phyloP scores from a whole-genome alignment of 2,797 vertebrate species.

The Hippoglossus hippoglossus region DNA sequence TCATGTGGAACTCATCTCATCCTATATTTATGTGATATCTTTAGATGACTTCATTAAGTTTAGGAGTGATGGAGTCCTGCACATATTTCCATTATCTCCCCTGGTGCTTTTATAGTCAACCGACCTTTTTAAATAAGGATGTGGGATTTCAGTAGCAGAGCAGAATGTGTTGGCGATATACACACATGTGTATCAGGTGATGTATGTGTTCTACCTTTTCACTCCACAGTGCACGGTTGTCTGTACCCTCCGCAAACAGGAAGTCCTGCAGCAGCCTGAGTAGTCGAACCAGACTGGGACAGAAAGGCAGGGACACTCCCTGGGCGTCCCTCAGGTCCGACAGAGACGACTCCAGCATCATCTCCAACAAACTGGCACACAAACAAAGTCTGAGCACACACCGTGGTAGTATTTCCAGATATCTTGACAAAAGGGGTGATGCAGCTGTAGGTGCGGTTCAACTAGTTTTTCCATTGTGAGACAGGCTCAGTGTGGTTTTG shows the following conservation, averaged over 20 bases:
- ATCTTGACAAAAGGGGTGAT: not conserved
- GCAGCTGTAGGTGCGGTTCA: slow-evolving; percentile 7
- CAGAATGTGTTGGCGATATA: not conserved
- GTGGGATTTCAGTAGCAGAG: no score
- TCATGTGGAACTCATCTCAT: not conserved
- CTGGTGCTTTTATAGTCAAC: not conserved
- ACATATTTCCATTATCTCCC: not conserved
- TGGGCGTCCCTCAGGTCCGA: slow-evolving; percentile 91
- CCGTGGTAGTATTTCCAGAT: not conserved
- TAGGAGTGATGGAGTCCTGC: not conserved
- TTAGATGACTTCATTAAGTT: not conserved
- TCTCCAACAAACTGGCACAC: slow-evolving; percentile 91
- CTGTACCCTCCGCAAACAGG: slow-evolving; percentile 93
- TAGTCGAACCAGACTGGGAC: slow-evolving; percentile 90
- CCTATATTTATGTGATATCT: not conserved
- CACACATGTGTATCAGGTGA: not conserved
- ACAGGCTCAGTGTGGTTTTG: not conserved
- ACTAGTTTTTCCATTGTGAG: slow-evolving; percentile 12
- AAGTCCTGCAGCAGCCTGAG: slow-evolving; percentile 96
- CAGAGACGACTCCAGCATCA: slow-evolving; percentile 98
- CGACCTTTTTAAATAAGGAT: not conserved
- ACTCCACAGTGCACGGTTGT: slow-evolving; percentile 93
- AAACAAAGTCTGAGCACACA: slow-evolving; percentile 15
- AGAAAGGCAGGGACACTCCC: slow-evolving; percentile 81
- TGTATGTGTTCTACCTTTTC: slow-evolving; percentile 88